Evolutionary conservation across 1,140 invertebrate genomes (phyloP).

Genomic region (Lepidurus couesii): DNA sequence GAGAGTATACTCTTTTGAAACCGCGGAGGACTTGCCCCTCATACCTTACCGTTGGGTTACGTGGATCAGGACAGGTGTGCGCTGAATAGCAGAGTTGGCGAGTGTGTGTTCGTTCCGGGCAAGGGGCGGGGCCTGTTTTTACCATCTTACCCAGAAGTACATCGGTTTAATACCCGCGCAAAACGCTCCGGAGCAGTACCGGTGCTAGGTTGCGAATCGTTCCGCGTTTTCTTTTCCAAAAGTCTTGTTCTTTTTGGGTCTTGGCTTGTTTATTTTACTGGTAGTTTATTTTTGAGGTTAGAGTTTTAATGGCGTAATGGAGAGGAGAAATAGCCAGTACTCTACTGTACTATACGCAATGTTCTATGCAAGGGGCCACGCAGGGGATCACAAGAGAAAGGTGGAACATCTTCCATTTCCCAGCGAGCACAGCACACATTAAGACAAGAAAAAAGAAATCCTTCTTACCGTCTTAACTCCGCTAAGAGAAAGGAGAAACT

Average conservation of each 20-base stretch:
- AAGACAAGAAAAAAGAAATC: conserved; percentile 5
- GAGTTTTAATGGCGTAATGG: no score
- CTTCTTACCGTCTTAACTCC: background rate
- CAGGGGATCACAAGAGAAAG: conserved; percentile 3
- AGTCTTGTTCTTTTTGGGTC: no score
- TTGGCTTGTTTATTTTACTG: no score
- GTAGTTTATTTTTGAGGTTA: no score
- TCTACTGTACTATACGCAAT: background rate
- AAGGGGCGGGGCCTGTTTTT: no score
- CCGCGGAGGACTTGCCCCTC: background rate
- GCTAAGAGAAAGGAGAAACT: conserved; percentile 8
- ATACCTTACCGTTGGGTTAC: background rate
- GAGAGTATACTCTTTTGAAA: background rate
- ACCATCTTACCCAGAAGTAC: no score
- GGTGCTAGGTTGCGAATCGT: no score
- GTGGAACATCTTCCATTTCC: background rate
- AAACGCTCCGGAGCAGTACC: no score
- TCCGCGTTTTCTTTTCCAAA: no score
- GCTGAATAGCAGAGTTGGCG: conserved; percentile 12
- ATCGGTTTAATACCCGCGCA: no score
- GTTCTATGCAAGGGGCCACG: background rate
- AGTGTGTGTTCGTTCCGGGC: background rate
- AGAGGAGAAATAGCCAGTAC: background rate
- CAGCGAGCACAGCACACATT: background rate
- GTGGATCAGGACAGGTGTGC: conserved; percentile 16